These are phyloP conservation scores for Lasioglossum villosulum DNA, from an alignment of 2,888 invertebrate species.

Conservation along the genomic window DNA sequence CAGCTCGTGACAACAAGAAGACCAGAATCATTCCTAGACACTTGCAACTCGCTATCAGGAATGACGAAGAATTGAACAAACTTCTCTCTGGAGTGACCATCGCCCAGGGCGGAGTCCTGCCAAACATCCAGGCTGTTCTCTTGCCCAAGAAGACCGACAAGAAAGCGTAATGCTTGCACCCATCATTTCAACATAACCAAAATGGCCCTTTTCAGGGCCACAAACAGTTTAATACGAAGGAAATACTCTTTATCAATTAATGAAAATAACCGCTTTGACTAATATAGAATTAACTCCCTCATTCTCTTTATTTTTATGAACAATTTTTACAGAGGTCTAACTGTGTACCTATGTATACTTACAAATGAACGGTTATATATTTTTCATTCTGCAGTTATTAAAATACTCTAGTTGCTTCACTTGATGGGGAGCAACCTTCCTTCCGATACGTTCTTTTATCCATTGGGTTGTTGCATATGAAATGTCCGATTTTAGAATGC, in stretches of 20 bases:
- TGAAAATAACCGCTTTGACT: not conserved
- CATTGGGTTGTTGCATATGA: no score
- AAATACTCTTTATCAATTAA: not conserved
- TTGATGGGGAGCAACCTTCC: no score
- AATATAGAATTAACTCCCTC: not conserved
- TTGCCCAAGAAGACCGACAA: constrained; percentile 89
- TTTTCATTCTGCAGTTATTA: no score
- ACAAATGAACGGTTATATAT: no score
- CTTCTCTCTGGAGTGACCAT: constrained; percentile 91
- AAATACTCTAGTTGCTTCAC: no score
- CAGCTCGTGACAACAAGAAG: constrained; percentile 89
- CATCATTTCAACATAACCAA: constrained; percentile 18
- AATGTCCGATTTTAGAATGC: no score
- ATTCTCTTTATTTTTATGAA: not conserved
- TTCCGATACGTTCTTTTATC: no score
- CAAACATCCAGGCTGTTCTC: constrained; percentile 90
- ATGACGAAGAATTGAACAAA: constrained; percentile 92
- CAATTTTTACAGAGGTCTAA: not conserved
- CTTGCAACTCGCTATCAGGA: constrained; percentile 89
- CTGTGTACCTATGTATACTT: no score
- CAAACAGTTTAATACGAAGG: not conserved
- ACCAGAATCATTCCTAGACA: constrained; percentile 83
- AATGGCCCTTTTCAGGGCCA: constrained; percentile 65
- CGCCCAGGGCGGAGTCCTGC: constrained; percentile 93
- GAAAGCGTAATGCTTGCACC: constrained; percentile 61